phyloP scores from a whole-genome alignment of 2,888 invertebrate genomes.

The Cephus nigrinus region DNA sequence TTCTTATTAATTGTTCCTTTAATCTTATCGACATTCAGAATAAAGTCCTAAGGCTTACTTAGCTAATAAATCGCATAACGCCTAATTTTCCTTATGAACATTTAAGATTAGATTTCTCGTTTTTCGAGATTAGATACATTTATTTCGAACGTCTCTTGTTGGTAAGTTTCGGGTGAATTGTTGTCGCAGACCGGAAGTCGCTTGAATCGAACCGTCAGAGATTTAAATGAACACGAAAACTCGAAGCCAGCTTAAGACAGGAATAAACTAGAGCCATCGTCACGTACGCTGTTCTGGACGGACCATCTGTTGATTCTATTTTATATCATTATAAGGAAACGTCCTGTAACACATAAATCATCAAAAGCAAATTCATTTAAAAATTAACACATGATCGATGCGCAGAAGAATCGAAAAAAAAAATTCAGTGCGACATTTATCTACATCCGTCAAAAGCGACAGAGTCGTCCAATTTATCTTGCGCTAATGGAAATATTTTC shows the following conservation, averaged over 20 bases:
- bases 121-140: constrained; percentile 30
- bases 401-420: background rate
- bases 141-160: constrained; percentile 21
- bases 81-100: constrained; percentile 34
- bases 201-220: background rate
- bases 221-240: background rate
- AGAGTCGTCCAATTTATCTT: background rate
- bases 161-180: background rate
- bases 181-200: background rate
- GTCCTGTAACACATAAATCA: background rate
- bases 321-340: background rate
- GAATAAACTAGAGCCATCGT: background rate
- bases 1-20: background rate
- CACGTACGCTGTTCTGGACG: background rate
- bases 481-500: background rate
- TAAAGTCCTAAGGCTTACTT: constrained; percentile 31
- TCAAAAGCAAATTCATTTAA: background rate
- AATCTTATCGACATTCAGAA: constrained; percentile 28
- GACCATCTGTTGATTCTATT: background rate
- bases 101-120: constrained; percentile 29
- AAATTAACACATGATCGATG: background rate
- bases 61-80: constrained; percentile 24
- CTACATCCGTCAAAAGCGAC: background rate
- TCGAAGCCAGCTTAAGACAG: background rate
- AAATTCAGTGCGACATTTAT: background rate